Conservation (phyloP, 1,140 invertebrate species). For the Heliconius hewitsoni region DNA sequence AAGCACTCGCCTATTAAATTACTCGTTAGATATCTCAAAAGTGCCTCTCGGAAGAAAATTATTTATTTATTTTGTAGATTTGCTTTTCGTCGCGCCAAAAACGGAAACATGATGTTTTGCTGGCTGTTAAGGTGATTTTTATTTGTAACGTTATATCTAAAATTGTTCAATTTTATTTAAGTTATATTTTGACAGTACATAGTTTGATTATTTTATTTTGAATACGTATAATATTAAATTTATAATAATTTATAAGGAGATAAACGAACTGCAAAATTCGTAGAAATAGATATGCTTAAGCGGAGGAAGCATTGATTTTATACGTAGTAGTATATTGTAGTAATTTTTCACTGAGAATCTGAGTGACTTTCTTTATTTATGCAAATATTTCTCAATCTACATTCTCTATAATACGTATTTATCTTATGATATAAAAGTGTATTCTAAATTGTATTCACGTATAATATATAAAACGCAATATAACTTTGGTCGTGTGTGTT, state of each 20-base stretch:
- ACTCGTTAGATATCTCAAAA: slow-evolving; percentile 53
- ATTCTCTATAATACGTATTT: background rate
- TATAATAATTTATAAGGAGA: no score
- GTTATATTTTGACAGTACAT: no score
- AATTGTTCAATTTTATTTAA: background rate
- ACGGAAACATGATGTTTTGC: background rate
- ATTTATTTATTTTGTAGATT: slow-evolving; percentile 25
- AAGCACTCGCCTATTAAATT: slow-evolving; percentile 69
- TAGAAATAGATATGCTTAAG: no score
- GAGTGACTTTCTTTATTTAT: slow-evolving; percentile 35
- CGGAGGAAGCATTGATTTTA: no score
- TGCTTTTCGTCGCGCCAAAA: slow-evolving; percentile 16
- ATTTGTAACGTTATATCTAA: background rate
- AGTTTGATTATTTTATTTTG: no score
- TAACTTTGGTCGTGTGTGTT: slow-evolving; percentile 26
- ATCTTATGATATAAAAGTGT: background rate
- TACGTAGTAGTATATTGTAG: background rate
- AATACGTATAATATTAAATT: no score
- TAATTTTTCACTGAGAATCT: slow-evolving; percentile 32
- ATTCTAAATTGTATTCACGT: background rate
- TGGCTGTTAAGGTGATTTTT: background rate
- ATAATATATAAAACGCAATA: slow-evolving; percentile 3
- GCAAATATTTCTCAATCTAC: background rate
- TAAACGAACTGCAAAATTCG: no score
- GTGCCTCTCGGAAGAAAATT: slow-evolving; percentile 30